Conservation (phyloP, 2,888 invertebrate genomes). For the Laspeyria flexula region DNA sequence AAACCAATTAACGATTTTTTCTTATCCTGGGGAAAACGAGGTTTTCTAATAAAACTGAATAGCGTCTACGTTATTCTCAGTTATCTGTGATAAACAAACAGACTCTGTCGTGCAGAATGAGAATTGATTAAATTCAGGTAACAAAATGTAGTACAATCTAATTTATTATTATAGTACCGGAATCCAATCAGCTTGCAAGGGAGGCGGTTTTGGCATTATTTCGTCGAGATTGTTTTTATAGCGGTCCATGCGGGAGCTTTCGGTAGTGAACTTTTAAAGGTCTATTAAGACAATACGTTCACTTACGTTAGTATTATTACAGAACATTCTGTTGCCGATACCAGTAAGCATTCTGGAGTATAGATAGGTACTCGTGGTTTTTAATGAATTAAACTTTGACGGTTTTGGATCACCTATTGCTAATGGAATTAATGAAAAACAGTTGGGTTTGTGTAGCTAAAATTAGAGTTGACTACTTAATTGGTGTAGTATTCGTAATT, state of each 20-base stretch:
- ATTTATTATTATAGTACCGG: slow-evolving; percentile 3
- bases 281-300: slow-evolving; percentile 1
- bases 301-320: not conserved
- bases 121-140: not conserved
- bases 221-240: slow-evolving; percentile 3
- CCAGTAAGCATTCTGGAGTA: not conserved
- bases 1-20: no score
- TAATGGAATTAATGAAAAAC: no score
- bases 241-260: not conserved
- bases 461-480: no score
- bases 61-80: not conserved
- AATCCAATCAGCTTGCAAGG: slow-evolving; percentile 3
- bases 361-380: not conserved
- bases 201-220: slow-evolving; percentile 1
- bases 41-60: not conserved
- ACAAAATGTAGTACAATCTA: slow-evolving; percentile 5
- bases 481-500: no score
- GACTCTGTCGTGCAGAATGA: not conserved
- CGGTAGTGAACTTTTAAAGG: not conserved
- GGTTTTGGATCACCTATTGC: no score
- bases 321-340: no score
- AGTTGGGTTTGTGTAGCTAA: no score
- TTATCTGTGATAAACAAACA: slow-evolving; percentile 24
- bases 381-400: no score
- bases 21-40: not conserved